Percentiles rank a stretch among this genome's conserved stretches.
Evolutionary conservation across 2,888 invertebrate genomes (phyloP).

Genomic region (Eilema griseolum): DNA sequence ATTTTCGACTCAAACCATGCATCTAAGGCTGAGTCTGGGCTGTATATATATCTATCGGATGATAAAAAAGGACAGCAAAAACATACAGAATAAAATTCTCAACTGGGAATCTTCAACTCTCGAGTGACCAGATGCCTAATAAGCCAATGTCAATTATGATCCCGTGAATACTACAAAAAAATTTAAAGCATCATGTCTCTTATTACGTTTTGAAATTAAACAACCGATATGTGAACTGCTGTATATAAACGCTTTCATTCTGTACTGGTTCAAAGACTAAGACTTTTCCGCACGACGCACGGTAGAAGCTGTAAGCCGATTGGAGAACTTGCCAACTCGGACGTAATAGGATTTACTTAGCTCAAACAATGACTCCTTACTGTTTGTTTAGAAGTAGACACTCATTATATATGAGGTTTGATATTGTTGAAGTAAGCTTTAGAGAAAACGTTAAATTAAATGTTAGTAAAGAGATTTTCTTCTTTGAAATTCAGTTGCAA

Average conservation of each 20-base stretch:
- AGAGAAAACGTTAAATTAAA: background rate
- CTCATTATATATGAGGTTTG: background rate
- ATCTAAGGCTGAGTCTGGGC: too few relatives aligned
- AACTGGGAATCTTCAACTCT: too few relatives aligned
- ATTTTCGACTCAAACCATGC: too few relatives aligned
- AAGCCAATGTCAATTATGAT: too few relatives aligned
- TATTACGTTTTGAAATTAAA: too few relatives aligned
- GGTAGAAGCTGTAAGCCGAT: conserved; percentile 66
- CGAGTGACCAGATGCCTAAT: too few relatives aligned
- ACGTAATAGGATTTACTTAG: conserved; percentile 68
- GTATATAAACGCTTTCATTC: background rate
- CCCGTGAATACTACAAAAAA: too few relatives aligned
- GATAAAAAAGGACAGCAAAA: too few relatives aligned
- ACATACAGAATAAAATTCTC: too few relatives aligned
- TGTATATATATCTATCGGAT: too few relatives aligned
- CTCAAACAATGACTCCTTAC: conserved; percentile 51
- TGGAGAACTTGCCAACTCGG: conserved; percentile 67
- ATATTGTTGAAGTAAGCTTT: background rate
- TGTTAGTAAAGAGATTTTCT: background rate
- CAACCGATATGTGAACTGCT: background rate
- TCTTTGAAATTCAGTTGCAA: too few relatives aligned
- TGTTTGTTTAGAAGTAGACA: conserved; percentile 10
- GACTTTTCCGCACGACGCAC: conserved; percentile 38
- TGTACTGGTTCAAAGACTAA: conserved; percentile 11
- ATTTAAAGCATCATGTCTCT: too few relatives aligned